Evolutionary conservation across 2,113 vertebrate genomes (phyloP).

Genomic region (Thymallus thymallus): DNA sequence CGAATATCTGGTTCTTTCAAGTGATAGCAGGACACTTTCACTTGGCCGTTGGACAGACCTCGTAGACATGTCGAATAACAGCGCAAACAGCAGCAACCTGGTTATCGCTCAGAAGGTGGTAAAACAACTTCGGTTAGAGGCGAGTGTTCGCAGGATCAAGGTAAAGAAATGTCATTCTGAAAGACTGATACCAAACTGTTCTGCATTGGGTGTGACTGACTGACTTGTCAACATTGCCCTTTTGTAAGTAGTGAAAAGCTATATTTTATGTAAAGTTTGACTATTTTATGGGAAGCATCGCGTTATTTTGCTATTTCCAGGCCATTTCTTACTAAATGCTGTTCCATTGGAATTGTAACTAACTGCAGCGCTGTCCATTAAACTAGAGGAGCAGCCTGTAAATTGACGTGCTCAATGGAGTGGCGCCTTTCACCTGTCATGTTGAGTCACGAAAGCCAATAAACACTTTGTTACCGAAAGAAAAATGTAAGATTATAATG

Average conservation of each 20-base stretch:
- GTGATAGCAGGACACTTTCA: constrained; percentile 1
- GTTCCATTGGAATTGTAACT: too few relatives aligned
- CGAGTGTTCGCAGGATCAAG: constrained; percentile 71
- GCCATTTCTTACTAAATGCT: too few relatives aligned
- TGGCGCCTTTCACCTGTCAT: too few relatives aligned
- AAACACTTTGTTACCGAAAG: too few relatives aligned
- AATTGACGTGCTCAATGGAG: too few relatives aligned
- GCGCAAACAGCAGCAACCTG: constrained; percentile 66
- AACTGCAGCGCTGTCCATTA: background rate
- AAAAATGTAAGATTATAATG: too few relatives aligned
- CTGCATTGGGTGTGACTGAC: background rate
- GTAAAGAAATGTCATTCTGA: constrained; percentile 49
- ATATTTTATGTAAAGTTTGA: constrained; percentile 12
- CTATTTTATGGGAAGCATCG: too few relatives aligned
- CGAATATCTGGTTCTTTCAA: background rate
- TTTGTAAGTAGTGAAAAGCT: background rate
- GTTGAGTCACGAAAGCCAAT: too few relatives aligned
- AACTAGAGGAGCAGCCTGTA: background rate
- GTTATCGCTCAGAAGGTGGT: constrained; percentile 70
- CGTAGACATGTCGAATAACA: constrained; percentile 77
- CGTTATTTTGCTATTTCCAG: too few relatives aligned
- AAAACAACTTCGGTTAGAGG: constrained; percentile 75
- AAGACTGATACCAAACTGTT: constrained; percentile 18
- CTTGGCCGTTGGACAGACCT: background rate
- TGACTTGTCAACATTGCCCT: background rate